Conservation (phyloP, 1,140 invertebrate species). For the Asbolus verrucosus region DNA sequence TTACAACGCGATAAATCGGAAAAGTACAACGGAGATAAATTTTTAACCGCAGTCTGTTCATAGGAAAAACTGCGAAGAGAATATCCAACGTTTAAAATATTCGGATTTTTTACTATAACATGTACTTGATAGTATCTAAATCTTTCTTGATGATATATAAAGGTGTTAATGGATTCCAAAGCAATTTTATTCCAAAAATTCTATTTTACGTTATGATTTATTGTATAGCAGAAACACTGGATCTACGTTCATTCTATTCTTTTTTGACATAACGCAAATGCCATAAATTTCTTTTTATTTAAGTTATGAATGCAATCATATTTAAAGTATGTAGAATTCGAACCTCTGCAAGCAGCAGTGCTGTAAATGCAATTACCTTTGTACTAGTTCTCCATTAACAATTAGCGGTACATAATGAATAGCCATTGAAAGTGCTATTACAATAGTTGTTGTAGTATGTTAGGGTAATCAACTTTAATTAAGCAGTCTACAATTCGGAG, state of each 20-base stretch:
- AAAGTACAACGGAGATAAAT: neutral
- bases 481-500: too few species aligned
- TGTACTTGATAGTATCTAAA: neutral
- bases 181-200: neutral
- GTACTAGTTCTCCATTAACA: conserved; percentile 20
- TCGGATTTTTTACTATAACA: neutral
- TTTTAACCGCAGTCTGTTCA: neutral
- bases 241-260: too few species aligned
- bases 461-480: too few species aligned
- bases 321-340: too few species aligned
- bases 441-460: conserved; percentile 7
- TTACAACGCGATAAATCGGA: too few species aligned
- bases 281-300: too few species aligned
- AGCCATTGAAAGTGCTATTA: conserved; percentile 16
- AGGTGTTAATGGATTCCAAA: conserved; percentile 7
- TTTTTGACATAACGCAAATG: too few species aligned
- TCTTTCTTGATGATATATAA: conserved; percentile 5
- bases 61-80: neutral
- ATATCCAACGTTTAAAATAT: neutral
- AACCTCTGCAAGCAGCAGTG: conserved; percentile 21
- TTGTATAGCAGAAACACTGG: neutral
- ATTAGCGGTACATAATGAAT: conserved; percentile 21
- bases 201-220: neutral
- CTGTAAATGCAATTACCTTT: conserved; percentile 29
- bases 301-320: too few species aligned